A percentile compares a stretch with the other conserved stretches of the same genome.
Evolutionary conservation across 2,797 vertebrate genomes (phyloP).

Genomic region (Erethizon dorsatum): DNA sequence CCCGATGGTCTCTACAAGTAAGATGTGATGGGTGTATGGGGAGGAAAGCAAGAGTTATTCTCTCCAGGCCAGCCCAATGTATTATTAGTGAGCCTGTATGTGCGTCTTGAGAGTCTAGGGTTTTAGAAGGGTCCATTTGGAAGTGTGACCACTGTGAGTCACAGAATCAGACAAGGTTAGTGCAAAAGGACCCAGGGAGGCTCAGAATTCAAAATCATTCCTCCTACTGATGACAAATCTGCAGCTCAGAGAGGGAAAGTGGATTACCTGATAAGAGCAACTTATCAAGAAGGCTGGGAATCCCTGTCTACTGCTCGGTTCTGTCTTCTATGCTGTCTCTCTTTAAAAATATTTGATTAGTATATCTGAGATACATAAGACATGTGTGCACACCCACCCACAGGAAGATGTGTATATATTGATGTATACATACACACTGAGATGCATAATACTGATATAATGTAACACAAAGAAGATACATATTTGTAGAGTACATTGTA

Average conservation of each 20-base stretch:
- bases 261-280: background rate
- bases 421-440: background rate
- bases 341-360: background rate
- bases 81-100: background rate
- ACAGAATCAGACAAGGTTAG: background rate
- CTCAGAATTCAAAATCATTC: background rate
- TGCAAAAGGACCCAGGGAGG: background rate
- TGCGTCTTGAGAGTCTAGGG: background rate
- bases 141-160: background rate
- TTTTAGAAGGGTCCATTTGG: background rate
- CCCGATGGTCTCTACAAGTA: constrained; percentile 99
- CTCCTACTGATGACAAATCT: background rate
- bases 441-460: too few relatives aligned
- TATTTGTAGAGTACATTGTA: background rate
- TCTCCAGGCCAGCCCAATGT: background rate
- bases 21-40: constrained; percentile 85
- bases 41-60: background rate
- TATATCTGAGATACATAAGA: background rate
- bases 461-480: background rate
- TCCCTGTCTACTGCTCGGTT: background rate
- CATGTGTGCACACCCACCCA: background rate
- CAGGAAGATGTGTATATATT: background rate
- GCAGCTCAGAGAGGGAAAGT: background rate
- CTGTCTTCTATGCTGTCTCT: background rate
- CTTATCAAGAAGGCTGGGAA: background rate